Conservation (phyloP, 1,140 invertebrate genomes). For the Wiebesia pumilae region DNA sequence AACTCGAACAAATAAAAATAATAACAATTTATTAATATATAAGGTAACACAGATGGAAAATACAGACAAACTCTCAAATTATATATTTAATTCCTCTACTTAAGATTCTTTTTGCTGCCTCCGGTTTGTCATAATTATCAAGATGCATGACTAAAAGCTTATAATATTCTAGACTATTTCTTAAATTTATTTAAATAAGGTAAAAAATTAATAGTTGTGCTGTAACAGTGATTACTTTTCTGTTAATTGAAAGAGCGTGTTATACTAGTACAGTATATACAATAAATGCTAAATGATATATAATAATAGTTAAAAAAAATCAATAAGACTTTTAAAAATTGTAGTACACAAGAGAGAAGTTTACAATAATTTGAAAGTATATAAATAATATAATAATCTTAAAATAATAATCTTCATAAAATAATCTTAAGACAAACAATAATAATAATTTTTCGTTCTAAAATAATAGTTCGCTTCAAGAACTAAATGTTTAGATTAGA, state of each 20-base stretch:
- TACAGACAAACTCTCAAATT: conserved; percentile 63
- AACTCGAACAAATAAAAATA: conserved; percentile 70
- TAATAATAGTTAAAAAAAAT: conserved; percentile 2
- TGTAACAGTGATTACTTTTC: neutral
- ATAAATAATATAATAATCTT: neutral
- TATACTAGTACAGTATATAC: neutral
- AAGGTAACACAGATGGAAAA: conserved; percentile 63
- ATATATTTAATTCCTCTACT: neutral
- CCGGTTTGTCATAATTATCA: neutral
- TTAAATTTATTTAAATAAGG: neutral
- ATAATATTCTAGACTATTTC: neutral
- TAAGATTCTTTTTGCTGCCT: neutral
- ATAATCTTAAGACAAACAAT: no score
- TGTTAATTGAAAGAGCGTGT: no score
- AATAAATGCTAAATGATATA: neutral
- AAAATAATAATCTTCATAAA: no score
- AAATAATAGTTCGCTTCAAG: no score
- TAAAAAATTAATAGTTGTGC: neutral
- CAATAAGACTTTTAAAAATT: conserved; percentile 7
- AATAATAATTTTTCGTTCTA: no score
- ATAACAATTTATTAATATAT: conserved; percentile 71
- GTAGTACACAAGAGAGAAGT: neutral
- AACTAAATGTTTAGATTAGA: no score
- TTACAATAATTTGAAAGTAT: neutral
- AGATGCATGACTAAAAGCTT: neutral